Base-by-base conservation (phyloP, 2,888 invertebrate species). In the Coelinius sp. region DNA sequence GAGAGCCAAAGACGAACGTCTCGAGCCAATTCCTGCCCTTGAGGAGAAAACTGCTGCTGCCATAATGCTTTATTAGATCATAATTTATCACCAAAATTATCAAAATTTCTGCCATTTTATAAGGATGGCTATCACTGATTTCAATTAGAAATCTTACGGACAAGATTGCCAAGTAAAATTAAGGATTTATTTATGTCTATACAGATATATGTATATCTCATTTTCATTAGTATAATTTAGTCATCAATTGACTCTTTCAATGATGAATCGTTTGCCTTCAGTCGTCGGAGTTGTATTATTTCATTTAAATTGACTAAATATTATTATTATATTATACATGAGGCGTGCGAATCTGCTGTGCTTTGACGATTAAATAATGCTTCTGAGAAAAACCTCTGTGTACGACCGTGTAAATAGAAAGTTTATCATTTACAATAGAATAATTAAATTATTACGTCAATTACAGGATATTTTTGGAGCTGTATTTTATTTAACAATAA, bases 11-110 rank as follows among this genome's bases (percentile, higher is more conserved):
- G 92, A 92, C 78, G 89, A 85, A 72, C 84, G 83, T 62, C 76
- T 90, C 10, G 93, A 92, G 84, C 91, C 92, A 49, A 90, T 91
- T 75, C 94, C 93, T 25, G 93, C 92, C 59, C 89, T 92, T 68
- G 94, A 94, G 82, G 94, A 94, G 86, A 94, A 94, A 86, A 91
- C 93, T 73, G 94, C 94, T 78, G 95, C 95, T 73, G 95, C 95
- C 82, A 95, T 96, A 83, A 94, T 95, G 94, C 88, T 95, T 77
- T 95, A 95, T 84, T 95, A 74, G 77, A 69, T 44, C 69, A 17
- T 12, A 62, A 52, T 65, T 27, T 20, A 59, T 68, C 67, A 22
- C 2, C 24, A 20, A 22, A 75, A 8, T 31, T 41, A 52, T 38
- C n/a, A 10, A 63, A 6, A 25, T 62, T 17, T n/a, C 24, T 35